A percentile compares a stretch with the other conserved stretches of the same genome.
Conservation (phyloP, 2,113 vertebrate genomes). For the Dicerorhinus sumatrensis region DNA sequence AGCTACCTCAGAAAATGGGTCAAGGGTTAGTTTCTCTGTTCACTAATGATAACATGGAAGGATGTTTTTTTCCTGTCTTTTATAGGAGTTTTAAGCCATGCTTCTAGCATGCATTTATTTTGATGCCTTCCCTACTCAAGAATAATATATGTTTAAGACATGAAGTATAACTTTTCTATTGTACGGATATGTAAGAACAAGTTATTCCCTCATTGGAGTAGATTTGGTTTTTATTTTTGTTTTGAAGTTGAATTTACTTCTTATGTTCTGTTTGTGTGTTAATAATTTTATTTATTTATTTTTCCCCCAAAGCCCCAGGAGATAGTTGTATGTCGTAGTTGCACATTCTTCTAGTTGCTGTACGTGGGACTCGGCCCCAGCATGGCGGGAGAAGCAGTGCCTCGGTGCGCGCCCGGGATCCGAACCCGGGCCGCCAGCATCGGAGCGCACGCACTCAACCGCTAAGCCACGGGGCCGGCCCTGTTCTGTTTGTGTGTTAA, state of each 20-base stretch:
- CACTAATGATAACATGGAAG: neutral
- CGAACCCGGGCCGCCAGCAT: no score
- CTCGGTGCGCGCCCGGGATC: no score
- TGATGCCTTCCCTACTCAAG: neutral
- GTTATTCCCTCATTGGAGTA: neutral
- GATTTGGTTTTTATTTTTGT: neutral
- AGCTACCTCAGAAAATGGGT: neutral
- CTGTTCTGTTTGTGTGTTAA: neutral
- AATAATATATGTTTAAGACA: neutral
- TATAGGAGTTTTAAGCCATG: neutral
- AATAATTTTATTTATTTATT: no score
- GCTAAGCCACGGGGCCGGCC: no score
- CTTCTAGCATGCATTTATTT: neutral
- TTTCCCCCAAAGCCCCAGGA: no score
- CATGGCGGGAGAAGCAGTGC: no score
- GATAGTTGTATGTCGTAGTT: no score
- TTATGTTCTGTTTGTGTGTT: neutral
- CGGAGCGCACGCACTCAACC: no score
- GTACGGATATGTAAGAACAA: neutral
- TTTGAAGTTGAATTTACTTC: constrained; percentile 35
- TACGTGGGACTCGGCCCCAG: no score
- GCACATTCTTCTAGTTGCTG: no score
- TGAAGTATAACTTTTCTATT: neutral
- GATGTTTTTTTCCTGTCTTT: neutral
- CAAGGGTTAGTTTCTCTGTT: constrained; percentile 44